Base-by-base conservation (phyloP, 2,113 vertebrate genomes). In the Sorex araneus region DNA sequence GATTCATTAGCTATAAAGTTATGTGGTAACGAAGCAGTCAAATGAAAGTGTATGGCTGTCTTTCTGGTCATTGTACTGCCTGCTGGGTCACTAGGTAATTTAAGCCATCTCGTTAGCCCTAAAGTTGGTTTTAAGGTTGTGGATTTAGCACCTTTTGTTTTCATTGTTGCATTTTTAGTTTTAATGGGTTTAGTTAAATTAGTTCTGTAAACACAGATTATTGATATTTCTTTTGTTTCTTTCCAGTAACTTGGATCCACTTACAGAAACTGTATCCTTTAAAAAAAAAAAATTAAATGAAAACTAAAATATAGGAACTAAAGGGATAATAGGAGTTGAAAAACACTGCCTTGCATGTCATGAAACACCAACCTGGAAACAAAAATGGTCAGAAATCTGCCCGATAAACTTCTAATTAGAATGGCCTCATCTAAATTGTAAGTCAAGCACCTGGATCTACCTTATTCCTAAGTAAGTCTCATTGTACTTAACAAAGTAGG, bases 201-300 rank as follows among this genome's bases (percentile, higher is more conserved):
- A 27, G 60, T 64, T 45, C 84, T 93, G 23, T 91, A 76, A 92
- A 82, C 2, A 36, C 6, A 87, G 21, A 89, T 34, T 95, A 30
- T 66, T 95, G 83, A 87, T 66, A 40, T 95, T 78, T 93, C 75
- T 96, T 73, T 96, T 94, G 5, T 96, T 50, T 96, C 64, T 96
- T 94, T 77, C 57, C 98, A 99, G 99, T 95, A 99, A 99, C 96
- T 96, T 99, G 98, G 99, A 99, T 96, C 99, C 99, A 45, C 96
- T 99, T 95, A 99, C 99, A 91, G 99, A 99, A 97, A 99, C 99
- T 50, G 99, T 99, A 99, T 99, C 99, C 98, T 99, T 98, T 85
- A 70, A 43, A 36, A 34, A 40, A 54, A 85, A 80, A 90, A 57
- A 10, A 36, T 67, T 93, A 73, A 67, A 74, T 63, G 81, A 87